Conservation (phyloP, 2,113 vertebrate species). For the Muscicapa adusta region DNA sequence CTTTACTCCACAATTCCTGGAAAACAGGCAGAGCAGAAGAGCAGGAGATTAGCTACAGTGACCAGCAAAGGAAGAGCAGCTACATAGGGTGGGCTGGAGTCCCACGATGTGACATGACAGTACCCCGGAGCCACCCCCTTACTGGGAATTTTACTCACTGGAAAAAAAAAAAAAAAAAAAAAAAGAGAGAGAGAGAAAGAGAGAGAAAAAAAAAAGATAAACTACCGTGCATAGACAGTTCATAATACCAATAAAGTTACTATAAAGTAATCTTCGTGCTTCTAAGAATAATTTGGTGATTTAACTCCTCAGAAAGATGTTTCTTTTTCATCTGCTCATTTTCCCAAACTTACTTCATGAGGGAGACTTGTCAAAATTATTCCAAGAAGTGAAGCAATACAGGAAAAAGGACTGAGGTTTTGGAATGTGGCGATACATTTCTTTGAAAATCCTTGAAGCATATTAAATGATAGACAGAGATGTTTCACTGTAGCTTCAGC, state of each 20-base stretch:
- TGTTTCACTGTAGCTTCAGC: not conserved
- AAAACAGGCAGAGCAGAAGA: not conserved
- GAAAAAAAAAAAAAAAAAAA: not conserved
- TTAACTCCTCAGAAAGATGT: not conserved
- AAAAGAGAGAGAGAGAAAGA: too few species aligned
- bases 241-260: not conserved
- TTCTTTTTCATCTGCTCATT: not conserved
- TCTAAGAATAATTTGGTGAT: not conserved
- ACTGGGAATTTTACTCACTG: not conserved
- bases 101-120: fast-evolving
- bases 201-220: not conserved
- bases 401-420: not conserved
- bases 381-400: not conserved
- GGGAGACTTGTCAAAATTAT: not conserved
- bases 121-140: fast-evolving
- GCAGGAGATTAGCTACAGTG: not conserved
- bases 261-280: not conserved
- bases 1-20: not conserved
- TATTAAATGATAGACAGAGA: not conserved
- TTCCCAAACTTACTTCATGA: not conserved
- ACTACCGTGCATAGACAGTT: not conserved
- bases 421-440: not conserved
- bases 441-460: not conserved
- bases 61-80: not conserved
- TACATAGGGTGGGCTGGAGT: fast-evolving